Conservation (phyloP, 2,797 vertebrate genomes). For the Scolopax bukidnonensis region DNA sequence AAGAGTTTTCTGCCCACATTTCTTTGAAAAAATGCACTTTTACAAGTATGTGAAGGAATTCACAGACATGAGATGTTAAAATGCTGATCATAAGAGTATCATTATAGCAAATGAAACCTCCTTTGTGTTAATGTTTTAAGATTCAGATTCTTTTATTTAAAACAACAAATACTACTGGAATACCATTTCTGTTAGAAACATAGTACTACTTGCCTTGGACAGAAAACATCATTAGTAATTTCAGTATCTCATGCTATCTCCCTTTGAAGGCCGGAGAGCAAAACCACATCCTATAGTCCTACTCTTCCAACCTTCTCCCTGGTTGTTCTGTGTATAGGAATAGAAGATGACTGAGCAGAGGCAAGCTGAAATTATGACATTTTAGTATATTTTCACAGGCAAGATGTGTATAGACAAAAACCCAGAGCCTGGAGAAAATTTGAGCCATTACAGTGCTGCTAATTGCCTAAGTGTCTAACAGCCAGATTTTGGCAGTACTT, state of each 20-base stretch:
- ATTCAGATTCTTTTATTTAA: not conserved
- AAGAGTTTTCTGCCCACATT: not conserved
- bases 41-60: not conserved
- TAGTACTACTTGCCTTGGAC: not conserved
- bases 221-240: not conserved
- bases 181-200: not conserved
- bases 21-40: not conserved
- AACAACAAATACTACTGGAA: not conserved
- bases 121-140: not conserved
- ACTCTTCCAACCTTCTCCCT: not conserved
- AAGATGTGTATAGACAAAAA: rapidly evolving
- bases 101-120: not conserved
- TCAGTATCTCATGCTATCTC: not conserved
- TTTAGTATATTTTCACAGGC: not conserved
- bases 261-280: rapidly evolving
- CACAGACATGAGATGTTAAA: not conserved
- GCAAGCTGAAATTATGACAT: not conserved
- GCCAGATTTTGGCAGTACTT: too few relatives aligned
- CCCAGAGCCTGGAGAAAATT: not conserved
- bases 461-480: not conserved
- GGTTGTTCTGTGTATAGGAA: not conserved
- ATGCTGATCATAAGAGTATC: not conserved
- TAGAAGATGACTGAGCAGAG: not conserved
- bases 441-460: not conserved
- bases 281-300: not conserved